A percentile compares a stretch with the other conserved stretches of the same genome.
Conservation (phyloP, 2,888 invertebrate genomes). For the Zaprionus bogoriensis region DNA sequence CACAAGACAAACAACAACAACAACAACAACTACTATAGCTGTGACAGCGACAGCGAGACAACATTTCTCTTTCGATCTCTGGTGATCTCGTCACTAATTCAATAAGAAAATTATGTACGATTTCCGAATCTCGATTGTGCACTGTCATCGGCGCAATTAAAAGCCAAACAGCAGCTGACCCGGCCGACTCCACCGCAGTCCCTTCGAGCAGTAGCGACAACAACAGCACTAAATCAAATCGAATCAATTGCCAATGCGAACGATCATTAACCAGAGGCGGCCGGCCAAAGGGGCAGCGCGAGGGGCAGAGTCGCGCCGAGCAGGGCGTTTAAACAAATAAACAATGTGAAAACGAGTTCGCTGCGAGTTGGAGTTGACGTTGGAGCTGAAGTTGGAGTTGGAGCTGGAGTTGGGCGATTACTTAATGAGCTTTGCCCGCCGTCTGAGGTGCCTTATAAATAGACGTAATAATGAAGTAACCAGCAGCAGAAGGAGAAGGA, state of each 20-base stretch:
- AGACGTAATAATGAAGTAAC: constrained; percentile 77
- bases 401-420: constrained; percentile 57
- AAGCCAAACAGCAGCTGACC: constrained; percentile 72
- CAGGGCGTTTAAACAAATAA: constrained; percentile 70
- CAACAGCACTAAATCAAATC: constrained; percentile 57
- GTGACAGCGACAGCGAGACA: no score
- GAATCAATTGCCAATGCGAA: constrained; percentile 76
- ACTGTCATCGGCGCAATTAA: constrained; percentile 69
- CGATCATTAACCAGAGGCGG: constrained; percentile 55
- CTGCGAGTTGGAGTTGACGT: constrained; percentile 54
- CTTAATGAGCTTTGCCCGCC: constrained; percentile 74
- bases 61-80: constrained; percentile 52
- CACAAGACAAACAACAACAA: constrained; percentile 48
- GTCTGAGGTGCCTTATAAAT: constrained; percentile 59
- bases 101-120: constrained; percentile 71
- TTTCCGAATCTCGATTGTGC: constrained; percentile 55
- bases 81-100: constrained; percentile 56
- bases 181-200: neutral
- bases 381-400: constrained; percentile 29
- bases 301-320: neutral
- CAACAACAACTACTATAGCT: constrained; percentile 8
- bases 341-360: constrained; percentile 67
- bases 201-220: constrained; percentile 59
- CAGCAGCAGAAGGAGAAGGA: constrained; percentile 55
- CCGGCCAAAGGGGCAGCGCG: neutral